A percentile compares a stretch with the other conserved stretches of the same genome.
Evolutionary conservation across 2,888 invertebrate genomes (phyloP).

Genomic region (Pycnomerus fuliginosus): DNA sequence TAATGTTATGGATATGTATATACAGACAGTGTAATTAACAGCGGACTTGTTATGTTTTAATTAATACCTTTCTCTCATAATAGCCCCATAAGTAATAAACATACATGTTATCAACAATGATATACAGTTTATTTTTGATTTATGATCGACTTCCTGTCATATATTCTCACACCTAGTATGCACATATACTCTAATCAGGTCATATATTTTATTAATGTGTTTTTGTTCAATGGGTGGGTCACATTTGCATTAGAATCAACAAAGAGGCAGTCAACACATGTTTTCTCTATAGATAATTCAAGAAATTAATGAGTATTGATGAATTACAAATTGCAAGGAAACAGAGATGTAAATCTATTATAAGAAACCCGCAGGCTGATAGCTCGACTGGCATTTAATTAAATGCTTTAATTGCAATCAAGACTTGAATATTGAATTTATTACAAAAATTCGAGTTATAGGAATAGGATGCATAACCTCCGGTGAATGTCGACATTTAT

Average conservation of each 20-base stretch:
- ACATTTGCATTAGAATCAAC: slow-evolving; percentile 23
- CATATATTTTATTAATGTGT: slow-evolving; percentile 26
- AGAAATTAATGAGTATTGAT: too few relatives aligned
- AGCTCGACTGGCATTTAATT: slow-evolving; percentile 11
- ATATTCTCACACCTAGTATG: slow-evolving; percentile 46
- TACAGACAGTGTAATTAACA: slow-evolving; percentile 43
- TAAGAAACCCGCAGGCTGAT: too few relatives aligned
- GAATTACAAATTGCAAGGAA: too few relatives aligned
- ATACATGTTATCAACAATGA: slow-evolving; percentile 45
- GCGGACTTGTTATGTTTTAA: slow-evolving; percentile 47
- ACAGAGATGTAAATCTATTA: too few relatives aligned
- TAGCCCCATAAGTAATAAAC: slow-evolving; percentile 43
- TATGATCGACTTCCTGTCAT: slow-evolving; percentile 46
- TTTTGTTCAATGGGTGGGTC: slow-evolving; percentile 20
- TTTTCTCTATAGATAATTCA: too few relatives aligned
- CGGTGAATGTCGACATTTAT: slow-evolving; percentile 15
- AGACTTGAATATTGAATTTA: too few relatives aligned
- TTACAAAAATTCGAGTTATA: too few relatives aligned
- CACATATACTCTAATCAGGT: slow-evolving; percentile 28
- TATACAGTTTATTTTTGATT: slow-evolving; percentile 48
- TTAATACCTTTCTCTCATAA: slow-evolving; percentile 46
- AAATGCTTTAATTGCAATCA: slow-evolving; percentile 11
- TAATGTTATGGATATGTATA: slow-evolving; percentile 41
- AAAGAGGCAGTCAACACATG: slow-evolving; percentile 15
- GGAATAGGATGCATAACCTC: too few relatives aligned